A percentile compares a stretch with the other conserved stretches of the same genome.
Conservation (phyloP, 2,797 vertebrate species). For the Sebastes nivosus region DNA sequence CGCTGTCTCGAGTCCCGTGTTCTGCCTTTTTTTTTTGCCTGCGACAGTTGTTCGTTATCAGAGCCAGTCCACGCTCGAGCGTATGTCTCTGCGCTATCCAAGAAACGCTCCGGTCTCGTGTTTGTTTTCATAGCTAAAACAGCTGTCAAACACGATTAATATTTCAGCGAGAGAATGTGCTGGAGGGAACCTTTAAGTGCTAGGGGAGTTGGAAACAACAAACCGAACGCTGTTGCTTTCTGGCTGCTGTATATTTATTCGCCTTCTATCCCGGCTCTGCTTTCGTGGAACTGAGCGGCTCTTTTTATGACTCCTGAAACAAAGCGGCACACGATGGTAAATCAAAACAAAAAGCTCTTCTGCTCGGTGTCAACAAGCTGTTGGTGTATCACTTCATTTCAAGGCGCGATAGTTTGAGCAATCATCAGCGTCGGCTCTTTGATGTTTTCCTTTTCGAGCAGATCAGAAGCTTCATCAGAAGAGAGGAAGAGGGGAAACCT, state of each 20-base stretch:
- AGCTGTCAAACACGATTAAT: constrained; percentile 80
- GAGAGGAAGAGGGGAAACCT: neutral
- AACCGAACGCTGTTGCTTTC: constrained; percentile 45
- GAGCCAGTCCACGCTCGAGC: constrained; percentile 31
- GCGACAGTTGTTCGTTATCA: constrained; percentile 39
- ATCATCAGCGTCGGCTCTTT: neutral
- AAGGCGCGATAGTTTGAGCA: neutral
- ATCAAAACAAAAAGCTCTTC: constrained; percentile 26
- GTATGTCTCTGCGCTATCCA: constrained; percentile 31
- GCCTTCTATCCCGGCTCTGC: neutral
- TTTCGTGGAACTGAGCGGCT: constrained; percentile 13
- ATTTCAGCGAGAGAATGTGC: constrained; percentile 71
- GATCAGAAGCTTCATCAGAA: neutral
- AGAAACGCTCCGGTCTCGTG: constrained; percentile 41
- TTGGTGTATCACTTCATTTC: constrained; percentile 31
- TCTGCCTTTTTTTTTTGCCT: constrained; percentile 10
- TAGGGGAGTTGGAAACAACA: constrained; percentile 64
- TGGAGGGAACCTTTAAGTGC: constrained; percentile 64
- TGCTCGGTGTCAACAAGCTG: constrained; percentile 24
- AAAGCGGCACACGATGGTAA: constrained; percentile 22
- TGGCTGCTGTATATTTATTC: constrained; percentile 7
- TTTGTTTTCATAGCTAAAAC: constrained; percentile 77
- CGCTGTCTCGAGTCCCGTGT: constrained; percentile 7
- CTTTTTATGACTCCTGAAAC: constrained; percentile 30
- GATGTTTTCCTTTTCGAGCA: constrained; percentile 18